A percentile compares a stretch with the other conserved stretches of the same genome.
Conservation (phyloP, 2,113 vertebrate species). For the Cebus imitator region DNA sequence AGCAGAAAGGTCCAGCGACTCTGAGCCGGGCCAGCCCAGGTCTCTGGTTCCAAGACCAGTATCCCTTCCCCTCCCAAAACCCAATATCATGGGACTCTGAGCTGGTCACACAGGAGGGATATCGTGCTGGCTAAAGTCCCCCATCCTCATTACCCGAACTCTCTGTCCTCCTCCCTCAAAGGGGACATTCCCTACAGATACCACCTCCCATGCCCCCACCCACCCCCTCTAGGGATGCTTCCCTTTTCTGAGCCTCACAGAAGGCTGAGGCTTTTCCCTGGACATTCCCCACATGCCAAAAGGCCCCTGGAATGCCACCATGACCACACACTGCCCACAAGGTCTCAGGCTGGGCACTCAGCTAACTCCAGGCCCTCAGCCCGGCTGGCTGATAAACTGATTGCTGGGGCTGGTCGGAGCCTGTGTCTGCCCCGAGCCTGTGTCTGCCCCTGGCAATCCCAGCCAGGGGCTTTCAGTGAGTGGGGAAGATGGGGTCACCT, state of each 20-base stretch:
- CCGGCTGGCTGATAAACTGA: background rate
- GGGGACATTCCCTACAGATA: background rate
- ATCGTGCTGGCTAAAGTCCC: background rate
- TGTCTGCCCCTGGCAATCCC: background rate
- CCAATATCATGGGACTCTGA: background rate
- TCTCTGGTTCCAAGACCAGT: background rate
- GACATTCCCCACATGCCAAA: constrained; percentile 72
- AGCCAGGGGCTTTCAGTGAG: background rate
- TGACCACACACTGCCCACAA: constrained; percentile 66
- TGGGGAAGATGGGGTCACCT: background rate
- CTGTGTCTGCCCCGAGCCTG: background rate
- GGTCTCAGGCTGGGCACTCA: background rate
- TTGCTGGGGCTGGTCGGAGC: background rate
- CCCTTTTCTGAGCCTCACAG: constrained; percentile 38
- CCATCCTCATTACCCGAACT: background rate
- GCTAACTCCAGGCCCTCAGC: background rate
- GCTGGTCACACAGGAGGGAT: background rate
- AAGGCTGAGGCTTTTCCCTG: constrained; percentile 29
- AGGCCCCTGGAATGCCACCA: constrained; percentile 67
- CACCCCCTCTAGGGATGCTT: background rate
- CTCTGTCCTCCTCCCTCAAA: background rate
- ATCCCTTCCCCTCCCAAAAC: background rate
- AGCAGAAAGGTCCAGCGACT: background rate
- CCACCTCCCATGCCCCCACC: background rate
- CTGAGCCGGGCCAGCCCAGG: no score